Evolutionary conservation across 2,113 vertebrate species (phyloP), one percentile per base, ranked within the genome.

Genomic region (Istiophorus platypterus): DNA sequence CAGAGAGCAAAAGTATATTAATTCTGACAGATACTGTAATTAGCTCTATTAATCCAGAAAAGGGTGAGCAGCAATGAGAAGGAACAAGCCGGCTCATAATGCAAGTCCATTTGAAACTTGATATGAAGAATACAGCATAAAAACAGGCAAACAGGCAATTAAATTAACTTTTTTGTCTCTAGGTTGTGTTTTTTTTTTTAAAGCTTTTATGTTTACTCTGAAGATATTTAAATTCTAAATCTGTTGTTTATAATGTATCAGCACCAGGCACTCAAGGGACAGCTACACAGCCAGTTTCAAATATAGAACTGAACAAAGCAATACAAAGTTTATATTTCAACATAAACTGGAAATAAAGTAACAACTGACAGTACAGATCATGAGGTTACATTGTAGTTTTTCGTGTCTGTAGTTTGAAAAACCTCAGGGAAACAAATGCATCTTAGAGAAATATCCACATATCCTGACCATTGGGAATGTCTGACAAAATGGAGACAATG

Each of bases 201-300:
- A n/a, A n/a, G n/a, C 29, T 42, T 42, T n/a, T 3, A 27, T 45
- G 22, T 62, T 62, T 15, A 64, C 15, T 39, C 20, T 24, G 41
- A 10, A n/a, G 8, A 29, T 29, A 31, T 61, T 18, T 26, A 6
- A 51, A 34, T 31, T 57, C 20, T 12, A 74, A 68, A 69, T 69
- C 2, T 51, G n/a, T 69, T 74, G n/a, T 61, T 62, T n/a, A 24
- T 52, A 65, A 65, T 63, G 34, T 17, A 47, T 68, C 17, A 24
- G n/a, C 24, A 67, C 18, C 63, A 74, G 29, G 52, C 17, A 18
- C 31, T 42, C 20, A 2, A 20, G 54, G 22, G 42, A 81, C 79
- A 66, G 52, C 49, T 57, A 7, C 20, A 80, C 68, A 61, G 37
- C 54, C 59, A 31, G 20, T 61, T 49, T 59, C 27, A 57, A 42